A percentile compares a stretch with the other conserved stretches of the same genome.
These are phyloP conservation scores for Muscicapa adusta DNA, from an alignment of 2,113 vertebrate genomes.

Conservation along the genomic window DNA sequence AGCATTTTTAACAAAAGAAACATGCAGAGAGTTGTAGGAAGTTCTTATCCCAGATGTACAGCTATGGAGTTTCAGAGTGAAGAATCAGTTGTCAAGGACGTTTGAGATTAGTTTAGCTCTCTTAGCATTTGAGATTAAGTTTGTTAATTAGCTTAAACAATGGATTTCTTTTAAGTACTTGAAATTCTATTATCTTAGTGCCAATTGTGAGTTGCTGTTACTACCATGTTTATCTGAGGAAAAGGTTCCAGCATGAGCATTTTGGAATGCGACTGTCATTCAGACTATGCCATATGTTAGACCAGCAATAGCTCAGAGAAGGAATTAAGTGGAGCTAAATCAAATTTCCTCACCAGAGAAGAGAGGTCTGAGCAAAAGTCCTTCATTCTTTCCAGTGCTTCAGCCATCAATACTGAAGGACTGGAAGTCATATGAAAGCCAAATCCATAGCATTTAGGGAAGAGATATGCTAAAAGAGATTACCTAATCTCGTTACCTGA, in stretches of 20 bases:
- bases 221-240: not conserved
- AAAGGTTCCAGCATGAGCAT: not conserved
- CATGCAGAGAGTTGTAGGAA: not conserved
- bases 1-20: not conserved
- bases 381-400: not conserved
- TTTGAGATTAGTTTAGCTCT: not conserved
- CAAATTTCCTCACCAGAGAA: not conserved
- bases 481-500: not conserved
- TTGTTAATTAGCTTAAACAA: constrained; percentile 13
- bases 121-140: not conserved
- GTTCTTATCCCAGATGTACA: not conserved
- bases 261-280: not conserved
- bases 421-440: not conserved
- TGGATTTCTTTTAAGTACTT: not conserved
- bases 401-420: not conserved
- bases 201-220: not conserved
- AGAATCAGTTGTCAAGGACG: not conserved
- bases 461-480: not conserved
- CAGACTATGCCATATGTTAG: not conserved
- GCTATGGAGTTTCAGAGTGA: not conserved
- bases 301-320: not conserved
- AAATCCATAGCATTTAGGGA: not conserved
- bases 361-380: not conserved
- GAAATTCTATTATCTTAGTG: not conserved
- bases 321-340: not conserved